Percentiles rank a stretch among this genome's conserved stretches.
These are phyloP conservation scores for Neomicropteryx cornuta DNA, from an alignment of 1,140 invertebrate genomes.

Conservation along the genomic window DNA sequence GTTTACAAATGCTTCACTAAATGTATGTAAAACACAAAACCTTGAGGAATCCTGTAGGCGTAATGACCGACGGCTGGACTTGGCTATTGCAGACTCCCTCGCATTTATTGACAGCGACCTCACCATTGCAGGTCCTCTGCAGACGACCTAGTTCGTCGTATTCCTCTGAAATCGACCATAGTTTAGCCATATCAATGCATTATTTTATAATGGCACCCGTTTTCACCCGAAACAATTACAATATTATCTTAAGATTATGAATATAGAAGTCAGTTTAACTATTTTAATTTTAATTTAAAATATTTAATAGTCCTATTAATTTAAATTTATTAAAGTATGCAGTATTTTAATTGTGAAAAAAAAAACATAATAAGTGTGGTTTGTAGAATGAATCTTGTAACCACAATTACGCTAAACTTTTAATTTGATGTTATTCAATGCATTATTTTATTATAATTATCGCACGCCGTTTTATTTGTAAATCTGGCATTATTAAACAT, in stretches of 20 bases:
- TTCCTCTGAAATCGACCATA: slow-evolving; percentile 55
- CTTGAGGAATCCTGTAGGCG: slow-evolving; percentile 81
- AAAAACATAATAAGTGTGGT: no score
- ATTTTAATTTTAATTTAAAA: slow-evolving; percentile 1
- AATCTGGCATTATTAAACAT: no score
- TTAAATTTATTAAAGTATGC: slow-evolving; percentile 5
- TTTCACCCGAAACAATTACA: slow-evolving; percentile 2
- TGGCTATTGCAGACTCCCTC: slow-evolving; percentile 84
- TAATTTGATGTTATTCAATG: no score
- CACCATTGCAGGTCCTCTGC: slow-evolving; percentile 74
- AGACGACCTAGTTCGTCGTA: slow-evolving; percentile 72
- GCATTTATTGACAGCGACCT: slow-evolving; percentile 77
- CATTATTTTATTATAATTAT: no score
- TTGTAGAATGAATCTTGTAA: no score
- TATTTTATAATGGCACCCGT: neutral
- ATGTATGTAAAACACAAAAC: no score
- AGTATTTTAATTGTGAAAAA: slow-evolving; percentile 3
- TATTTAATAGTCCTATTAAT: neutral
- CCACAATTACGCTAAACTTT: no score
- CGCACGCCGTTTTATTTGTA: no score
- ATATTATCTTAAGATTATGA: neutral
- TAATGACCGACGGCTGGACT: slow-evolving; percentile 79
- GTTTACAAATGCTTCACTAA: no score
- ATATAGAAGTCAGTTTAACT: neutral
- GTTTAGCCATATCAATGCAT: slow-evolving; percentile 3